Base-by-base conservation (phyloP, 92 coral and sea anemone species). In the Blastomussa wellsi region DNA sequence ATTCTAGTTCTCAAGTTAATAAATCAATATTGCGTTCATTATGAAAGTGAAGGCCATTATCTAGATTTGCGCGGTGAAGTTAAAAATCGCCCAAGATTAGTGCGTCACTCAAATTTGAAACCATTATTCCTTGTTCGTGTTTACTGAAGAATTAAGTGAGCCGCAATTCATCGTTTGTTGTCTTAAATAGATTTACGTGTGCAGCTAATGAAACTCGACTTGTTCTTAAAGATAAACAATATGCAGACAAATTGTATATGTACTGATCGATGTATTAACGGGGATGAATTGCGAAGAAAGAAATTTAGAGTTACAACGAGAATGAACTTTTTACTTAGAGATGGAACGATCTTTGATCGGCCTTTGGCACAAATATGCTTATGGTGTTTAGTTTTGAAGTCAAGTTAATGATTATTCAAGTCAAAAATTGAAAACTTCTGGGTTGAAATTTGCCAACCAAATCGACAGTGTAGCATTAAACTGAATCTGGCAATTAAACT, bases 171-270 rank as follows among this genome's bases (percentile, higher is more conserved):
- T 79, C 32, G 7, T 60, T 42, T 79, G 73, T 79, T 79, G 82
- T 79, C 49, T 17, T 78, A 15, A 55, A 79, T 39, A 65, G 73
- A 59, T 39, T 79, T 62, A 60, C 28, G 26, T 62, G 72, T 48
- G 73, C 47, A 39, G 32, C 59, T 60, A 60, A 79, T 79, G 73
- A 79, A 79, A 38, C 19, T 62, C 73, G 73, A 79, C 57, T 62
- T 79, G 82, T 41, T 62, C n/a, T 5, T 35, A 64, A 79, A 60
- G 22, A 57, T n/a, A 41, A 60, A 64, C 72, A 26, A 64, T 35
- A 1, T 4, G 15, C 7, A 60, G 51, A 29, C 36, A 65, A 60
- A 28, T 33, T 19, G 19, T 31, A 24, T 32, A 0, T 26, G 7
- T 24, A 55, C 12, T 47, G 28, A 74, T 47, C 36, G 80, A 10